phyloP scores from a whole-genome alignment of 1,140 invertebrate genomes.

The Melipona quadrifasciata region DNA sequence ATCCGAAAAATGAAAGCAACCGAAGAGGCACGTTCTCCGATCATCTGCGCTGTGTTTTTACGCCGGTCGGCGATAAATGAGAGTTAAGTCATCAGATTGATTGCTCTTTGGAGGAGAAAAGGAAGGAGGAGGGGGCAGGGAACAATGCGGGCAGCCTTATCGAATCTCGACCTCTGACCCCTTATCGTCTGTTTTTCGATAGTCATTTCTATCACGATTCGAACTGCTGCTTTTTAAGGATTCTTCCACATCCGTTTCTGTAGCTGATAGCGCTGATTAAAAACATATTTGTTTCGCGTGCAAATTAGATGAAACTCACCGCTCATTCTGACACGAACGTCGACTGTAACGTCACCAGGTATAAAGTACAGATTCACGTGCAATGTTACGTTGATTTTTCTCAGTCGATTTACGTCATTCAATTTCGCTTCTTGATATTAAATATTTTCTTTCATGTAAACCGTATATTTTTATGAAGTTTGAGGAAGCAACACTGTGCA shows the following conservation, averaged over 20 bases:
- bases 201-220: constrained; percentile 41
- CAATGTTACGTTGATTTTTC: neutral
- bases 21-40: neutral
- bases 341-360: no score
- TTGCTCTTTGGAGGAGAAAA: constrained; percentile 25
- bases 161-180: constrained; percentile 54
- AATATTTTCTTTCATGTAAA: no score
- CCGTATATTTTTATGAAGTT: no score
- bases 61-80: constrained; percentile 17
- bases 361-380: neutral
- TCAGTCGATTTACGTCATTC: no score
- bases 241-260: neutral
- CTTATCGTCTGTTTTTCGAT: constrained; percentile 49
- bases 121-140: neutral
- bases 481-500: no score
- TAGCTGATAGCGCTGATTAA: neutral
- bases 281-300: neutral
- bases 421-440: no score
- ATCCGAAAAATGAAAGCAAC: neutral
- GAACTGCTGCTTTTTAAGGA: constrained; percentile 40
- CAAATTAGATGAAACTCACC: neutral
- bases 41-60: constrained; percentile 44
- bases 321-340: neutral
- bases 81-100: constrained; percentile 55
- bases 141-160: constrained; percentile 69